A percentile compares a stretch with the other conserved stretches of the same genome.
Conservation (phyloP, 2,888 invertebrate genomes). For the Eilema depressum region DNA sequence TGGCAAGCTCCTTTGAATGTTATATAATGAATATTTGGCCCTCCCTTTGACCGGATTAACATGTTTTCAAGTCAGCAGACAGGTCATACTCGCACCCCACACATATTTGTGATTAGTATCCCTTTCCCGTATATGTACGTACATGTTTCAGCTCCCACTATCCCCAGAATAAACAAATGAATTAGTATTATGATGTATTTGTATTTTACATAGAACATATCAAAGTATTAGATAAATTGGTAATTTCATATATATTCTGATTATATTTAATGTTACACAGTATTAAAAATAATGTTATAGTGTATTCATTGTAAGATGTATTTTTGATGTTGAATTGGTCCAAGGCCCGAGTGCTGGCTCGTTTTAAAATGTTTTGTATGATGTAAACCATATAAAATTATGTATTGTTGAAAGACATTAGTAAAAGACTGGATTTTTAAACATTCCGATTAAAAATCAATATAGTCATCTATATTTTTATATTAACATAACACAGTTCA, state of each 20-base stretch:
- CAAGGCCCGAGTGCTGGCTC: slow-evolving; percentile 44
- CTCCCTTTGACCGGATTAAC: background rate
- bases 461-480: slow-evolving; percentile 61
- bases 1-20: too few relatives aligned
- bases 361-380: slow-evolving; percentile 50
- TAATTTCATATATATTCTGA: slow-evolving; percentile 48
- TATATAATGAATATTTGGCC: background rate
- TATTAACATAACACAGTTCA: slow-evolving; percentile 50
- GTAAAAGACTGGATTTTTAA: slow-evolving; percentile 58
- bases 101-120: slow-evolving; percentile 1
- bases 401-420: slow-evolving; percentile 52
- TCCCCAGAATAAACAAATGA: background rate
- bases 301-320: slow-evolving; percentile 58
- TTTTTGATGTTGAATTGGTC: slow-evolving; percentile 65
- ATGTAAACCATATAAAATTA: slow-evolving; percentile 48
- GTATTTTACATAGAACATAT: slow-evolving; percentile 56
- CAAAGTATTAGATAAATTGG: slow-evolving; percentile 47
- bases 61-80: background rate
- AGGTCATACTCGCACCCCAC: background rate
- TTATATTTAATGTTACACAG: slow-evolving; percentile 53
- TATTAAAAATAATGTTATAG: slow-evolving; percentile 44
- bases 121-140: background rate
- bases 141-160: background rate
- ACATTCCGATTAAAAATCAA: slow-evolving; percentile 56
- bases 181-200: slow-evolving; percentile 47